Percentiles rank a stretch among this genome's conserved stretches.
Evolutionary conservation across 2,797 vertebrate species (phyloP).

Genomic region (Pelobates cultripes): DNA sequence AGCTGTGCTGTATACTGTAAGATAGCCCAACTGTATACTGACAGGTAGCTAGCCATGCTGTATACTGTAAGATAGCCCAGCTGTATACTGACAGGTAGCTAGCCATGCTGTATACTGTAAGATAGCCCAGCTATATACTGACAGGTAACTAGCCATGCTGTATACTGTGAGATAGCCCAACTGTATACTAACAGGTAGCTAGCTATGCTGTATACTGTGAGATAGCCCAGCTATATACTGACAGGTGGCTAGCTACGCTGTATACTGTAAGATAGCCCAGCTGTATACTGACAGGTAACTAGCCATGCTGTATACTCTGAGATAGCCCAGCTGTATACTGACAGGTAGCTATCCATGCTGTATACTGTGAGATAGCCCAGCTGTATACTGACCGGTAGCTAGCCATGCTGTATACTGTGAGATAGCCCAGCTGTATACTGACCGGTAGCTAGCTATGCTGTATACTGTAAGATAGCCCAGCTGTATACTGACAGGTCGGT

Average conservation of each 20-base stretch:
- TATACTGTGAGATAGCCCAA: background rate
- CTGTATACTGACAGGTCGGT: too few species aligned
- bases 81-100: background rate
- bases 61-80: background rate
- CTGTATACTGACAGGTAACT: background rate
- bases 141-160: too few species aligned
- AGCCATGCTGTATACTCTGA: background rate
- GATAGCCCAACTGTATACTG: background rate
- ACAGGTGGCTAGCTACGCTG: background rate
- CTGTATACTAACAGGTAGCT: background rate
- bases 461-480: too few species aligned
- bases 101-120: too few species aligned
- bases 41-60: background rate
- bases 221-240: background rate
- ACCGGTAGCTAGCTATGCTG: too few species aligned
- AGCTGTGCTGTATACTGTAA: background rate
- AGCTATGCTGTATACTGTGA: background rate
- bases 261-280: conserved; percentile 11
- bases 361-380: background rate
- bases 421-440: too few species aligned
- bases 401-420: background rate
- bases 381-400: background rate
- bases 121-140: background rate
- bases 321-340: background rate
- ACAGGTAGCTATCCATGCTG: background rate